These are phyloP conservation scores for Camelus bactrianus DNA, from an alignment of 2,113 vertebrate species.

Conservation along the genomic window DNA sequence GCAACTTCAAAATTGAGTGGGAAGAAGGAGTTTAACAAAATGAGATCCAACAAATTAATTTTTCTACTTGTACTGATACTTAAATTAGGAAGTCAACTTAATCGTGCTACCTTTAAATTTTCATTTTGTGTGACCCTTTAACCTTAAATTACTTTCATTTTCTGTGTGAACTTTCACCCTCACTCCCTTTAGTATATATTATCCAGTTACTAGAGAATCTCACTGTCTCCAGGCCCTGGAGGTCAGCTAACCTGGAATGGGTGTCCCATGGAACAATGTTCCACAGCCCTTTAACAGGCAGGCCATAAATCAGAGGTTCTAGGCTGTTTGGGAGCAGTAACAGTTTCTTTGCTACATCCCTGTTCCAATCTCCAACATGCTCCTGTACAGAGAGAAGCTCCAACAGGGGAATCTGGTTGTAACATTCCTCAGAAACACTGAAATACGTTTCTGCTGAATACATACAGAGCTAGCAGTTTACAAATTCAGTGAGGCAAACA, in stretches of 20 bases:
- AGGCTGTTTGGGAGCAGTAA: neutral
- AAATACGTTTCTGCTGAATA: neutral
- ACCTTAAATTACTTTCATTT: neutral
- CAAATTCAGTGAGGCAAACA: neutral
- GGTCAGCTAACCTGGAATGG: neutral
- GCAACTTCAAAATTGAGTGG: neutral
- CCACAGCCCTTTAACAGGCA: neutral
- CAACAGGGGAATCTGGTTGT: neutral
- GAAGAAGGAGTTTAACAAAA: constrained; percentile 2
- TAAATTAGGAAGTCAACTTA: neutral
- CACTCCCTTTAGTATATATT: neutral
- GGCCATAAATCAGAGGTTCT: neutral
- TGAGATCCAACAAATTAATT: neutral
- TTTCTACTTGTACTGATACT: neutral
- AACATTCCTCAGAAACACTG: neutral
- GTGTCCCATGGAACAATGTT: neutral
- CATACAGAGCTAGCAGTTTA: neutral
- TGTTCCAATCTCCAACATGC: neutral
- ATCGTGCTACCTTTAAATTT: neutral
- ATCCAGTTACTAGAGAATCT: constrained; percentile 8
- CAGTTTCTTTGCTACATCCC: neutral
- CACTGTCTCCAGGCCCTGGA: neutral
- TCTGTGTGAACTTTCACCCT: neutral
- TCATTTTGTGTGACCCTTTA: neutral
- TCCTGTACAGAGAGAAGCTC: neutral